These are phyloP conservation scores for Synodontis membranacea DNA, from an alignment of 2,113 vertebrate species.

Conservation along the genomic window DNA sequence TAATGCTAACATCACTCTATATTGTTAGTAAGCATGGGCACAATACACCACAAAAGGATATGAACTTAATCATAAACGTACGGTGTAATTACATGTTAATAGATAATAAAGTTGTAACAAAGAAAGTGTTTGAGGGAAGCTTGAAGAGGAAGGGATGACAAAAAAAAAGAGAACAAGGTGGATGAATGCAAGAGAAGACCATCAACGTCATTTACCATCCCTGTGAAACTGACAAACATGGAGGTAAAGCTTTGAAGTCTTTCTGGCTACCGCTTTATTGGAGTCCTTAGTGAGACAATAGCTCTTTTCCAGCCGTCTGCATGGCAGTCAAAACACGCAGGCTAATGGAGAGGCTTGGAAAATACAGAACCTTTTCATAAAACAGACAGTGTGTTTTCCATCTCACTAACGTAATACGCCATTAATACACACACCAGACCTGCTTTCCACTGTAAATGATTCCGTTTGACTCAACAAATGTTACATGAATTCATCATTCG, in stretches of 20 bases:
- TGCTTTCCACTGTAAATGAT: conserved; percentile 10
- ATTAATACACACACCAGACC: conserved; percentile 44
- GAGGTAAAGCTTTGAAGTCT: conserved; percentile 49
- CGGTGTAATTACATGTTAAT: not conserved
- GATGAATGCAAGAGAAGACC: not conserved
- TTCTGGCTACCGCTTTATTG: conserved; percentile 47
- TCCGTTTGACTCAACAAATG: conserved; percentile 24
- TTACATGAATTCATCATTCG: conserved; percentile 21
- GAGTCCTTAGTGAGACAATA: conserved; percentile 50
- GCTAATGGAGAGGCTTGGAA: conserved; percentile 42
- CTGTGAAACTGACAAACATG: conserved; percentile 45
- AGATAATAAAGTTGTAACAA: not conserved
- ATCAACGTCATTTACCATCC: conserved; percentile 37
- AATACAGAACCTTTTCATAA: conserved; percentile 48
- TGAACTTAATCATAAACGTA: not conserved
- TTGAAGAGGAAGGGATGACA: not conserved
- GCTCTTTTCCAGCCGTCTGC: conserved; percentile 49
- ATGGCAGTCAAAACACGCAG: conserved; percentile 56
- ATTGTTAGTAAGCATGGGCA: not conserved
- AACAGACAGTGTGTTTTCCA: conserved; percentile 49
- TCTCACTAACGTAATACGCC: conserved; percentile 41
- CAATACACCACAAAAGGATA: not conserved
- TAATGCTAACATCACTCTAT: conserved; percentile 22
- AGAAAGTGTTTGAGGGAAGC: not conserved
- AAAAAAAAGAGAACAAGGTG: not conserved